Evolutionary conservation across 2,113 vertebrate species (phyloP).

Genomic region (Phrynosoma blainvillii): DNA sequence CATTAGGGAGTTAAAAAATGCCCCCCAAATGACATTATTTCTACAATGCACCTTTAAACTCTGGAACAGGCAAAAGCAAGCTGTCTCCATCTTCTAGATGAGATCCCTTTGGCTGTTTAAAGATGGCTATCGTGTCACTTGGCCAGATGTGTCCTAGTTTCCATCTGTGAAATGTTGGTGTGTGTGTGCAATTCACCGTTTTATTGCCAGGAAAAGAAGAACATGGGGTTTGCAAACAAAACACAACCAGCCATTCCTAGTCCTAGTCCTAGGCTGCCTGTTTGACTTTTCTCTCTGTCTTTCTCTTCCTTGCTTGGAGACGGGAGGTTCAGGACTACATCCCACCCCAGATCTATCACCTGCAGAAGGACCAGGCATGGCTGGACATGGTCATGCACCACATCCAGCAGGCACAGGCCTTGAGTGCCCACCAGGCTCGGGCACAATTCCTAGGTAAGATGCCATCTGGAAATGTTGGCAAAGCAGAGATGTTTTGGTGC

Average conservation of each 20-base stretch:
- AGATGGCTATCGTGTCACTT: too few relatives aligned
- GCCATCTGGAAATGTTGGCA: background rate
- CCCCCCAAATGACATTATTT: too few relatives aligned
- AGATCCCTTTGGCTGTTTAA: background rate
- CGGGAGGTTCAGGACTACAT: slow-evolving; percentile 90
- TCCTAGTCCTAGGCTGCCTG: background rate
- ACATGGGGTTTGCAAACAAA: background rate
- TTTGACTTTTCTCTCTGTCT: background rate
- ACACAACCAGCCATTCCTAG: background rate
- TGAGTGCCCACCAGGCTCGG: slow-evolving; percentile 92
- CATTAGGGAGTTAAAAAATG: too few relatives aligned
- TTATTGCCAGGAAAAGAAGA: too few relatives aligned
- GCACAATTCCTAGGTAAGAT: slow-evolving; percentile 93
- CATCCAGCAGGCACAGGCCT: slow-evolving; percentile 87
- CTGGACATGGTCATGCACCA: slow-evolving; percentile 87
- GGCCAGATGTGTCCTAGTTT: too few relatives aligned
- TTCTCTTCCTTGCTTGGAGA: slow-evolving; percentile 66
- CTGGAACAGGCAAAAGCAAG: background rate
- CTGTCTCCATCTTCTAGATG: background rate
- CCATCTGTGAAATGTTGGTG: too few relatives aligned
- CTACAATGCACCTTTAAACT: too few relatives aligned
- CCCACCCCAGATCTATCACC: slow-evolving; percentile 83
- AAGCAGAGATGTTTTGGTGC: background rate
- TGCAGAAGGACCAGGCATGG: slow-evolving; percentile 84
- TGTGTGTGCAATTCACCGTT: too few relatives aligned